Conservation (phyloP, 2,113 vertebrate genomes). For the Psettodes erumei region DNA sequence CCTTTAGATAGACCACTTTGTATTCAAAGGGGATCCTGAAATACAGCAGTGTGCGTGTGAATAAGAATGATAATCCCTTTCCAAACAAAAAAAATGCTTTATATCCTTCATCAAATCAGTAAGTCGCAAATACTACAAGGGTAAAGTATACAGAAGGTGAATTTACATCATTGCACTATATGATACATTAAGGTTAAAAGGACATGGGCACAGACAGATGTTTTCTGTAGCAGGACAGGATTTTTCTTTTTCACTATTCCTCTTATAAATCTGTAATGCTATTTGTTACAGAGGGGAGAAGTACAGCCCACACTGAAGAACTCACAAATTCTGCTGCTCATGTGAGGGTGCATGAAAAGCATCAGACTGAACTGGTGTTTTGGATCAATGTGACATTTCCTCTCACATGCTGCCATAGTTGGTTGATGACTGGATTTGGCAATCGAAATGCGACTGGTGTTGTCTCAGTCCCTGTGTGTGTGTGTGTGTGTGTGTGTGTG, state of each 20-base stretch:
- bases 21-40: neutral
- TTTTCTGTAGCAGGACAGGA: neutral
- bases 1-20: neutral
- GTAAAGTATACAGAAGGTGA: neutral
- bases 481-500: neutral
- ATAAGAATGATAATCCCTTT: neutral
- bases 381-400: slow-evolving; percentile 33
- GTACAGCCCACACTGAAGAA: neutral
- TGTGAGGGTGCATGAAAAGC: neutral
- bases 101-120: neutral
- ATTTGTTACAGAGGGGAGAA: neutral
- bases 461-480: neutral
- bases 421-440: slow-evolving; percentile 44
- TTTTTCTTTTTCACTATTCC: slow-evolving; percentile 4
- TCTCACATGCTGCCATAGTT: slow-evolving; percentile 43
- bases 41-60: neutral
- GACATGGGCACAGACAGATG: neutral
- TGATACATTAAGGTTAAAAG: neutral
- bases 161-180: neutral
- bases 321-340: neutral
- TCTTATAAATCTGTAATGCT: neutral
- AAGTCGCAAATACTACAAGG: neutral
- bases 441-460: slow-evolving; percentile 33
- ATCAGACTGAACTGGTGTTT: neutral
- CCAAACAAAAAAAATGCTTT: neutral